Evolutionary conservation across 1,140 invertebrate species (phyloP).

Genomic region (Zaprionus ornatus): DNA sequence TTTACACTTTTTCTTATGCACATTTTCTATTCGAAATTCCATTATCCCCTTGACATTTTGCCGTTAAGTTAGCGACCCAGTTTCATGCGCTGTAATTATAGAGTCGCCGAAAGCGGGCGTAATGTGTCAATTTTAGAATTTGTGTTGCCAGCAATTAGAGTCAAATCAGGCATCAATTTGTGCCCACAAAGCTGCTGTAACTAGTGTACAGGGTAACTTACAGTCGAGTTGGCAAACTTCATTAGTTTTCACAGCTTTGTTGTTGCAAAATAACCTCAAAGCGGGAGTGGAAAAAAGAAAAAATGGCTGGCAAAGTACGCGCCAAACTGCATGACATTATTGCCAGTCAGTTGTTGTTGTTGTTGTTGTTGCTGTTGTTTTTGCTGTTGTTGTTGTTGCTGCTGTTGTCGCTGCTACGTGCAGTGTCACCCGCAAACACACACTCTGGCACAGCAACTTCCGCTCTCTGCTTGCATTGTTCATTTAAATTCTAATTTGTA

Average conservation of each 20-base stretch:
- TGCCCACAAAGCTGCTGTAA: too few relatives aligned
- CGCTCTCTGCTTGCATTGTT: conserved; percentile 75
- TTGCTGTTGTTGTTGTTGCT: conserved; percentile 33
- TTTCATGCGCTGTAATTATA: conserved; percentile 34
- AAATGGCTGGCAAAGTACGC: conserved; percentile 48
- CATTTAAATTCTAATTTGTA: conserved; percentile 82
- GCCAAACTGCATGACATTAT: conserved; percentile 78
- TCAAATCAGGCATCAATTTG: too few relatives aligned
- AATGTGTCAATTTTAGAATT: not conserved
- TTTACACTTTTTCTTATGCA: not conserved
- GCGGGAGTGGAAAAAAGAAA: conserved; percentile 21
- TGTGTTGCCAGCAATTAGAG: not conserved
- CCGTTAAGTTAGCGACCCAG: conserved; percentile 65
- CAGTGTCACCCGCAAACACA: conserved; percentile 54
- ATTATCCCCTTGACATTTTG: conserved; percentile 76
- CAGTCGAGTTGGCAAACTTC: not conserved
- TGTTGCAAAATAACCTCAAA: conserved; percentile 18
- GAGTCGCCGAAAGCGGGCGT: not conserved
- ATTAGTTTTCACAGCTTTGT: not conserved
- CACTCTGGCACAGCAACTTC: conserved; percentile 56
- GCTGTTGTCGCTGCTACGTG: conserved; percentile 49
- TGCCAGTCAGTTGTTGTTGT: conserved; percentile 41
- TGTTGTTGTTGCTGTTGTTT: conserved; percentile 30
- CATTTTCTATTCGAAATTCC: conserved; percentile 58
- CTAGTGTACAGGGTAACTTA: conserved; percentile 8